phyloP scores from a whole-genome alignment of 2,113 vertebrate genomes.

The Gracilinanus agilis region DNA sequence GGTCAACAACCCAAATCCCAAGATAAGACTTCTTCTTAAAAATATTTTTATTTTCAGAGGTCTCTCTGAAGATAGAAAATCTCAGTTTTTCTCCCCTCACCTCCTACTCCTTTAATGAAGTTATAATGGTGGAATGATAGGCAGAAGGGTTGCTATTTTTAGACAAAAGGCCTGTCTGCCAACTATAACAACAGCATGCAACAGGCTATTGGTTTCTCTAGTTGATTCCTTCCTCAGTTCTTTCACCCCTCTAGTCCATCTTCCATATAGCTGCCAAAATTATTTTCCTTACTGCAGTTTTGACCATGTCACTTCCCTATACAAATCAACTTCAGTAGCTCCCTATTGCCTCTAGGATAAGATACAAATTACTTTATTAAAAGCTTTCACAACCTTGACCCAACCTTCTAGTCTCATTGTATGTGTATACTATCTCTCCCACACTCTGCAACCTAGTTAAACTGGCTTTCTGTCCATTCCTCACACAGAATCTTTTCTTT shows the following conservation, averaged over 20 bases:
- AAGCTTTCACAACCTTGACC: neutral
- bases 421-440: neutral
- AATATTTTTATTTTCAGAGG: neutral
- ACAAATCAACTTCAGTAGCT: neutral
- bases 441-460: neutral
- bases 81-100: neutral
- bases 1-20: neutral
- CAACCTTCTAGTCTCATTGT: neutral
- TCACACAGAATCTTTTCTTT: neutral
- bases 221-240: neutral
- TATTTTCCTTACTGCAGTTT: neutral
- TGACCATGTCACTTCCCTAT: neutral
- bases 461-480: neutral
- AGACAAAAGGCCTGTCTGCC: neutral
- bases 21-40: neutral
- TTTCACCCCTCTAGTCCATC: neutral
- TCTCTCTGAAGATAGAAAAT: neutral
- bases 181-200: neutral
- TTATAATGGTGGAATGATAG: neutral
- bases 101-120: neutral
- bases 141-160: neutral
- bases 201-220: neutral
- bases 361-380: neutral
- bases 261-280: neutral
- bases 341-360: neutral